phyloP scores from a whole-genome alignment of 2,113 vertebrate genomes.

The Sceloporus tristichus region DNA sequence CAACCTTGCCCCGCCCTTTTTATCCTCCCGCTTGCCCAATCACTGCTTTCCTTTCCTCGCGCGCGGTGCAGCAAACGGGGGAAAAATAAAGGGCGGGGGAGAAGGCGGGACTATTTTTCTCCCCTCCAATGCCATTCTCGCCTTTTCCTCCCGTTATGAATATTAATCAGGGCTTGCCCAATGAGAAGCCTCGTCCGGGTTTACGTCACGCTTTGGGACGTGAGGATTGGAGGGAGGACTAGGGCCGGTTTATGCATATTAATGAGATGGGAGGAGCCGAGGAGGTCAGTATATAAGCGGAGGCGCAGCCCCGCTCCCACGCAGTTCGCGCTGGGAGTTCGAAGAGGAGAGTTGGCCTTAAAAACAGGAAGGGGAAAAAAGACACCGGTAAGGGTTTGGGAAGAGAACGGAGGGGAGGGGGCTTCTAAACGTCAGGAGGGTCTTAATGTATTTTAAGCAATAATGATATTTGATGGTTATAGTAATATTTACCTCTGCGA shows the following conservation, averaged over 20 bases:
- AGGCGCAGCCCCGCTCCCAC: conserved; percentile 31
- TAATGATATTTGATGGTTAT: too few relatives aligned
- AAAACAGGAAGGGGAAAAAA: not conserved
- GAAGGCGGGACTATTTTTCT: fast-evolving
- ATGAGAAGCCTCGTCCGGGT: not conserved
- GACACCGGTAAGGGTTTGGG: not conserved
- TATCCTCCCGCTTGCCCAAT: conserved; percentile 41
- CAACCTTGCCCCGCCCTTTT: not conserved
- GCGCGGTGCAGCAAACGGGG: not conserved
- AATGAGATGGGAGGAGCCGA: conserved; percentile 43
- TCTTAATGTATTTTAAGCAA: too few relatives aligned
- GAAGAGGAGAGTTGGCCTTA: not conserved
- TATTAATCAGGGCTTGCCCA: fast-evolving
- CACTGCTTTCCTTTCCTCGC: fast-evolving
- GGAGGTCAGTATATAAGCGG: conserved; percentile 55
- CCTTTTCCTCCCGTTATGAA: conserved; percentile 5
- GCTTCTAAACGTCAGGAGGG: fast-evolving
- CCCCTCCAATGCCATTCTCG: not conserved
- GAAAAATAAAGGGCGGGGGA: not conserved
- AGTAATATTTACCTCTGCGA: not conserved
- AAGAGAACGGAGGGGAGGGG: not conserved
- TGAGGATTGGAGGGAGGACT: fast-evolving
- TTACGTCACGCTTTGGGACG: not conserved
- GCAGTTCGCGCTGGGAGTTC: conserved; percentile 65
- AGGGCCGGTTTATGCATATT: conserved; percentile 43